Conservation (phyloP, 2,888 invertebrate species). For the Synergus gifuensis region DNA sequence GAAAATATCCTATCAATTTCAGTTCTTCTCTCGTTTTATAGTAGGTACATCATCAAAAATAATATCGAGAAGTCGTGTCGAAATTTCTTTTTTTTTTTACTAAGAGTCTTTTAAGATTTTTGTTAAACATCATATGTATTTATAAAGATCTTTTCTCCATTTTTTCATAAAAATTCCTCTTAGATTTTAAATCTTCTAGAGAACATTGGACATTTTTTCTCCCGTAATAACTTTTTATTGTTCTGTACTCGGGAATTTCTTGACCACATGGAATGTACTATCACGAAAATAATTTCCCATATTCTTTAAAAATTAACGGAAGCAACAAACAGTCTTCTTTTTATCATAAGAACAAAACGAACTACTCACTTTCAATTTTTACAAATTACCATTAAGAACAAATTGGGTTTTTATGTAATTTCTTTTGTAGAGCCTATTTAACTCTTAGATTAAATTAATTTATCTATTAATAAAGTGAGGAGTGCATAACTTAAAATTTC, state of each 20-base stretch:
- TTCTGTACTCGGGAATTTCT: background rate
- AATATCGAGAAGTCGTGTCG: background rate
- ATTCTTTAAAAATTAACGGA: background rate
- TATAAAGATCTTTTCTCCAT: background rate
- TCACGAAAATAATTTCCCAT: constrained; percentile 4
- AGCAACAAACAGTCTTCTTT: constrained; percentile 10
- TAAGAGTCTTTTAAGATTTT: background rate
- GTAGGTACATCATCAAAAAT: background rate
- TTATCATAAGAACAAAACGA: constrained; percentile 18
- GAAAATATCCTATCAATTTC: constrained; percentile 11
- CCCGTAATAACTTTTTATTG: background rate
- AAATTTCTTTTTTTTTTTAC: background rate
- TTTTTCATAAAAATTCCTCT: background rate
- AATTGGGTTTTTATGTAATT: background rate
- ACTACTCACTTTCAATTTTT: constrained; percentile 22
- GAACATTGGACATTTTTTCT: too few relatives aligned
- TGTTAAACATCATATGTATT: background rate
- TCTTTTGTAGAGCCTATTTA: background rate
- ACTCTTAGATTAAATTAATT: background rate
- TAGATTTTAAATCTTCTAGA: background rate
- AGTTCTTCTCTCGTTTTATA: constrained; percentile 14
- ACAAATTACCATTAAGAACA: background rate
- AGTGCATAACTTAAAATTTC: background rate
- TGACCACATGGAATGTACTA: background rate
- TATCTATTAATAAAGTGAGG: background rate